These are phyloP conservation scores for Ascidia mentula DNA, from an alignment of 23 tunicate species.

Conservation along the genomic window DNA sequence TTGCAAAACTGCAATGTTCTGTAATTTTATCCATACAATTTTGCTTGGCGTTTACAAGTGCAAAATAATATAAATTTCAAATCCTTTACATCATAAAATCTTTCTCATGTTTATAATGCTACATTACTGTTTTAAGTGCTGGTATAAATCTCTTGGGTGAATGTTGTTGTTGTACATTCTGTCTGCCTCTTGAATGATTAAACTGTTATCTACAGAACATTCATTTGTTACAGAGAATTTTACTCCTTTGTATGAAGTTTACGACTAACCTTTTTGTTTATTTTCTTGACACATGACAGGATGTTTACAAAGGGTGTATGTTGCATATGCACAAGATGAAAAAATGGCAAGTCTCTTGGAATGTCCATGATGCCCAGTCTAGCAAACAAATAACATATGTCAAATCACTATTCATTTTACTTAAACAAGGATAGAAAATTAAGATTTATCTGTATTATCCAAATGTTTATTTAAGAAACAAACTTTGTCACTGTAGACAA, in stretches of 20 bases:
- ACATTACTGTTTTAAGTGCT: constrained; percentile 36
- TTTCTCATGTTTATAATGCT: too few relatives aligned
- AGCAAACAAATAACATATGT: too few relatives aligned
- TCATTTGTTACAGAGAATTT: too few relatives aligned
- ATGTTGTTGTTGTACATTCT: constrained; percentile 42
- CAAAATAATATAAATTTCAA: too few relatives aligned
- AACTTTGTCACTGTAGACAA: too few relatives aligned
- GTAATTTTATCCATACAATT: background rate
- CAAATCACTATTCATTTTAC: too few relatives aligned
- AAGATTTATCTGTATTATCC: too few relatives aligned
- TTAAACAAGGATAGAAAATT: too few relatives aligned
- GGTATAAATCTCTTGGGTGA: constrained; percentile 44
- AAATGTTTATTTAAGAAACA: too few relatives aligned
- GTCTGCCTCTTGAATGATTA: constrained; percentile 59
- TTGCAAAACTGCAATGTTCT: background rate
- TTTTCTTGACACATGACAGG: background rate
- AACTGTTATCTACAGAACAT: constrained; percentile 14
- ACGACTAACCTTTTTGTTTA: background rate
- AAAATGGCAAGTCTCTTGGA: background rate
- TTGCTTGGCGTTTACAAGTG: background rate
- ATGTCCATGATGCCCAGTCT: background rate
- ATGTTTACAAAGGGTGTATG: background rate
- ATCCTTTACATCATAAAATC: too few relatives aligned
- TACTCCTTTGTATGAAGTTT: too few relatives aligned
- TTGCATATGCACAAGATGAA: background rate